Evolutionary conservation across 2,888 invertebrate species (phyloP).

Genomic region (Polyommatus icarus): DNA sequence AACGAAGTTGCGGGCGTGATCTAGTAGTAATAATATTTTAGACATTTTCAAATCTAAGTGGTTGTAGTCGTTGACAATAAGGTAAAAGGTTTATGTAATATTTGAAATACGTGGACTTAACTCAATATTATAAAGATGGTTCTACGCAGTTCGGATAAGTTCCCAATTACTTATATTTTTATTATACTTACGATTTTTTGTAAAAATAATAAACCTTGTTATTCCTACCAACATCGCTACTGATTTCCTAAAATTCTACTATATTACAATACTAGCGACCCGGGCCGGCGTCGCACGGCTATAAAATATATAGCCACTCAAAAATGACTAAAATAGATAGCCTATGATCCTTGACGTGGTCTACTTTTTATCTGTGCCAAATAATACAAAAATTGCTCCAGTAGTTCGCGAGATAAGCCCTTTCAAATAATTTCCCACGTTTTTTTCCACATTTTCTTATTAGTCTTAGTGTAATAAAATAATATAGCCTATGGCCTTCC

Average conservation of each 20-base stretch:
- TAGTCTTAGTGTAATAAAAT: too few relatives aligned
- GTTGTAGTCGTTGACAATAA: not conserved
- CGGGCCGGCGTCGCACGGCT: too few relatives aligned
- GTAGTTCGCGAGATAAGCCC: too few relatives aligned
- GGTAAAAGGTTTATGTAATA: not conserved
- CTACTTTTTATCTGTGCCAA: too few relatives aligned
- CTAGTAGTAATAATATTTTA: not conserved
- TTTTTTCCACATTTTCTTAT: too few relatives aligned
- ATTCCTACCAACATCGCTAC: not conserved
- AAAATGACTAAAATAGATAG: too few relatives aligned
- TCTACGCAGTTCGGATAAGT: not conserved
- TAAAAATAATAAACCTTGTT: not conserved
- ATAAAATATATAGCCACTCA: too few relatives aligned
- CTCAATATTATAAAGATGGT: not conserved
- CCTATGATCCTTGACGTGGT: too few relatives aligned
- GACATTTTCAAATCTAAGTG: not conserved
- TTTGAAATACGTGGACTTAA: not conserved
- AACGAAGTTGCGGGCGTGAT: too few relatives aligned
- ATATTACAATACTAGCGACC: not conserved
- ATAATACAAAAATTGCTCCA: too few relatives aligned
- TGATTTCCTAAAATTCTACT: not conserved
- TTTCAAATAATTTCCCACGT: too few relatives aligned
- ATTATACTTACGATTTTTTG: not conserved
- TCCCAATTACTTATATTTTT: not conserved
- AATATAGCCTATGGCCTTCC: too few relatives aligned